Evolutionary conservation across 2,888 invertebrate species (phyloP).

Genomic region (Eupithecia centaureata): DNA sequence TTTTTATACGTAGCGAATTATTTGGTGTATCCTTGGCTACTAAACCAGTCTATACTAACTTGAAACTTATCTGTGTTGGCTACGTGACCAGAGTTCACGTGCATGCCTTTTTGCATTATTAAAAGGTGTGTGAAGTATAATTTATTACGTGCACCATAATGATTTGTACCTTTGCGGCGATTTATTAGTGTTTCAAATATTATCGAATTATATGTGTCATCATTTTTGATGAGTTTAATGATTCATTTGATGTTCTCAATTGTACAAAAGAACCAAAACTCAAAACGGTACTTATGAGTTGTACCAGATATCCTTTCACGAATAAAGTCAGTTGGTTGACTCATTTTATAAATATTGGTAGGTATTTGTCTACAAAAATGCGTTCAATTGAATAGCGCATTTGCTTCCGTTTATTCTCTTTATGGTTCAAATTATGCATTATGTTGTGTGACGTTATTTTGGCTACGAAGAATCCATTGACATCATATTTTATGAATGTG

Average conservation of each 20-base stretch:
- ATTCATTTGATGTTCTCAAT: neutral
- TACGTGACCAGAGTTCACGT: slow-evolving; percentile 50
- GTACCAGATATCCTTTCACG: slow-evolving; percentile 35
- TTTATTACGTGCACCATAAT: slow-evolving; percentile 47
- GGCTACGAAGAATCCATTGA: slow-evolving; percentile 15
- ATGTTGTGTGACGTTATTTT: slow-evolving; percentile 8
- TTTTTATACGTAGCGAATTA: neutral
- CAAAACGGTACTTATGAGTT: neutral
- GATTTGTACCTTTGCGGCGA: slow-evolving; percentile 36
- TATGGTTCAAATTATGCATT: slow-evolving; percentile 18
- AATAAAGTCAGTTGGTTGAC: slow-evolving; percentile 32
- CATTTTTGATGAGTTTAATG: neutral
- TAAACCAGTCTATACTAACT: slow-evolving; percentile 26
- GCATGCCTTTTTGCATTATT: slow-evolving; percentile 58
- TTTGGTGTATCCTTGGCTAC: slow-evolving; percentile 1
- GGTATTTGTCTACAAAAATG: slow-evolving; percentile 18
- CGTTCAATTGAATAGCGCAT: slow-evolving; percentile 29
- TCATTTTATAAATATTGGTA: no score
- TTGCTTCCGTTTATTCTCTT: slow-evolving; percentile 37
- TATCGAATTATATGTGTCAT: neutral
- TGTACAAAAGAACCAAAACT: neutral
- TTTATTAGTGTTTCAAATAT: slow-evolving; percentile 6
- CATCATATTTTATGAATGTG: slow-evolving; percentile 14
- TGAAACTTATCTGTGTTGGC: slow-evolving; percentile 21
- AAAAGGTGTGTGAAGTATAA: slow-evolving; percentile 55